phyloP scores from a whole-genome alignment of 2,113 vertebrate species.

The Osmerus eperlanus region DNA sequence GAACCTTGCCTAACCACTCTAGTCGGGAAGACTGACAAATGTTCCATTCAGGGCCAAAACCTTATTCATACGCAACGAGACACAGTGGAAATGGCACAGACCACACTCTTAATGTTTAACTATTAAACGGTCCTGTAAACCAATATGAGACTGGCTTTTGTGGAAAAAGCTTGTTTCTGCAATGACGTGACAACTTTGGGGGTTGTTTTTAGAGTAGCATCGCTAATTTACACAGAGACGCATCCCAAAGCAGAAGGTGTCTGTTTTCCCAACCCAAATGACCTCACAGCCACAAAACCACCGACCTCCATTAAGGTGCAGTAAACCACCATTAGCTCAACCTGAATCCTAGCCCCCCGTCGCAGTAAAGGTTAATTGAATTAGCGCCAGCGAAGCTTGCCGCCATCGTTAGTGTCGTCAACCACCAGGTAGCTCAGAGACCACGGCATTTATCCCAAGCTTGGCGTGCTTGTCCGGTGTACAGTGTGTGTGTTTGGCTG shows the following conservation, averaged over 20 bases:
- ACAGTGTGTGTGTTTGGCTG: constrained; percentile 3
- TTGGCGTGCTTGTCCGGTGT: neutral
- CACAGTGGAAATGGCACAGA: no score
- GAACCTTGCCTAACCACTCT: neutral
- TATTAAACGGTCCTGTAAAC: no score
- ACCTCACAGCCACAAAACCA: constrained; percentile 24
- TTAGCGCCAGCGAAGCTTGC: constrained; percentile 50
- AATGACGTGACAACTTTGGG: no score
- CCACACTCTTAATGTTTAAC: no score
- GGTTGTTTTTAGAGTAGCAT: no score
- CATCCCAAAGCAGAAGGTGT: constrained; percentile 38
- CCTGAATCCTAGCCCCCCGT: constrained; percentile 46
- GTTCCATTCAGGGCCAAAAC: no score
- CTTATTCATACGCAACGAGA: no score
- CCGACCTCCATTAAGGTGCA: constrained; percentile 51
- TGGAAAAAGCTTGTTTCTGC: no score
- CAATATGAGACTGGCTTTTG: no score
- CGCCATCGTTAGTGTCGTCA: constrained; percentile 40
- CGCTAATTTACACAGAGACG: neutral
- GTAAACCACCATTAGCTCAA: constrained; percentile 48
- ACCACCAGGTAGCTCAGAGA: constrained; percentile 67
- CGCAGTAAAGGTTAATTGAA: constrained; percentile 74
- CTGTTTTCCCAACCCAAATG: constrained; percentile 45
- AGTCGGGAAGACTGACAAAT: neutral
- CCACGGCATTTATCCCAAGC: constrained; percentile 50